Evolutionary conservation across 2,797 vertebrate genomes (phyloP).

Genomic region (Somateria mollissima): DNA sequence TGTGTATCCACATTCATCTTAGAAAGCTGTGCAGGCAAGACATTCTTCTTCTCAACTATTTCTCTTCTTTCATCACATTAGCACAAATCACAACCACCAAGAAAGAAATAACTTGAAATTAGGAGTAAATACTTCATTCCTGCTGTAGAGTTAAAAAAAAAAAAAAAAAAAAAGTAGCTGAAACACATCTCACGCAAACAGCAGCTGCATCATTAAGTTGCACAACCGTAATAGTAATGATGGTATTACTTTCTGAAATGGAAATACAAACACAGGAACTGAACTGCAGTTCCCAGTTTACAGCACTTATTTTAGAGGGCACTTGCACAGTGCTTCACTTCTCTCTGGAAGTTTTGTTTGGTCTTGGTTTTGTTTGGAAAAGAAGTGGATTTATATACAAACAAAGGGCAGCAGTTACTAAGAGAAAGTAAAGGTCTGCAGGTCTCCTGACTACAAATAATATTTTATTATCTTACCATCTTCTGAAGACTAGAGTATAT

Average conservation of each 20-base stretch:
- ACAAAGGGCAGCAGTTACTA: neutral
- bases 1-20: neutral
- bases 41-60: neutral
- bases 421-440: neutral
- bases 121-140: neutral
- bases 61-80: neutral
- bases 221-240: rapidly evolving
- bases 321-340: neutral
- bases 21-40: neutral
- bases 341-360: neutral
- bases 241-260: neutral
- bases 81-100: neutral
- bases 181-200: neutral
- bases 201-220: neutral
- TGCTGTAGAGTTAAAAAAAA: neutral
- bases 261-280: neutral
- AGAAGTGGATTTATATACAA: neutral
- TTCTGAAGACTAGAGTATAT: neutral
- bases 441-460: neutral
- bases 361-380: neutral
- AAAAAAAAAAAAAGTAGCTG: neutral
- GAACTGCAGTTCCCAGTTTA: neutral
- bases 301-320: neutral
- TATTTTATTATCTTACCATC: neutral
- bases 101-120: neutral